These are phyloP conservation scores for Sarcophilus harrisii DNA, from an alignment of 2,797 vertebrate genomes.

Conservation along the genomic window DNA sequence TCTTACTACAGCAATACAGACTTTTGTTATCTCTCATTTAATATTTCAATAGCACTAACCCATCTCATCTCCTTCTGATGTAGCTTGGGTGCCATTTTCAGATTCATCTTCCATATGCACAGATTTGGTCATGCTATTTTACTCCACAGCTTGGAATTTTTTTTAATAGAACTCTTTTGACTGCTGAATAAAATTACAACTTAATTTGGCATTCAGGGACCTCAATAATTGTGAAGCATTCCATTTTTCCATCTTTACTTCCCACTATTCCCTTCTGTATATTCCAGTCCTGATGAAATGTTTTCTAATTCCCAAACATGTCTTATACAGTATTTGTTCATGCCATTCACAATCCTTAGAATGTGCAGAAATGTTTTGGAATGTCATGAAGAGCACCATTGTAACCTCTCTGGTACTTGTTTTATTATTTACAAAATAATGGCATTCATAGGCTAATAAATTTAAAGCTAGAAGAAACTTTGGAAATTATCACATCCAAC, in stretches of 20 bases:
- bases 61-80: too few species aligned
- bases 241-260: too few species aligned
- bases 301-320: not conserved
- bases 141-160: not conserved
- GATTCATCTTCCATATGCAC: not conserved
- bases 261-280: too few species aligned
- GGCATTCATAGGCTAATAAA: not conserved
- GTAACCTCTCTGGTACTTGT: too few species aligned
- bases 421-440: not conserved
- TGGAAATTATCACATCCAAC: not conserved
- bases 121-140: not conserved
- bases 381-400: not conserved
- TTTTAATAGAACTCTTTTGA: not conserved
- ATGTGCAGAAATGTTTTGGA: not conserved
- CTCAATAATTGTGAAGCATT: too few species aligned
- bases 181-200: too few species aligned
- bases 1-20: not conserved
- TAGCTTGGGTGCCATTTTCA: not conserved
- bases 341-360: not conserved
- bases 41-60: not conserved
- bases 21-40: not conserved
- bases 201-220: too few species aligned
- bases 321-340: not conserved
- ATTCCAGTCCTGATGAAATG: not conserved
- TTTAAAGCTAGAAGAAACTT: not conserved